These are phyloP conservation scores for Cynopterus sphinx DNA, from an alignment of 2,797 vertebrate genomes.

Conservation along the genomic window DNA sequence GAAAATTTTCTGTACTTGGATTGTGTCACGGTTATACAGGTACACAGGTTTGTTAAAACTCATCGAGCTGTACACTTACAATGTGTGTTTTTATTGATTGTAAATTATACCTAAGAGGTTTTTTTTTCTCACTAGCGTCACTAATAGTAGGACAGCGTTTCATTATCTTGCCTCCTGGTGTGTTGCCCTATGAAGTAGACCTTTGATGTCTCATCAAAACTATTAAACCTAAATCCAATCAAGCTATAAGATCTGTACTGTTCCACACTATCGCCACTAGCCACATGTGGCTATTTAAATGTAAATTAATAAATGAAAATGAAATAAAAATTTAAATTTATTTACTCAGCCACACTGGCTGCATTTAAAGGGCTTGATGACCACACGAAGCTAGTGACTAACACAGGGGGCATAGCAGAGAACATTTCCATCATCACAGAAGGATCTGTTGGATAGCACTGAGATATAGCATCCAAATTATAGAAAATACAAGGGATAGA, in stretches of 20 bases:
- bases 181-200: not conserved
- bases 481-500: not conserved
- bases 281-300: not conserved
- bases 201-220: not conserved
- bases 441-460: not conserved
- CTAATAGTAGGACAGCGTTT: not conserved
- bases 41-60: not conserved
- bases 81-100: not conserved
- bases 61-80: not conserved
- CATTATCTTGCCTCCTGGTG: not conserved
- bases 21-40: not conserved
- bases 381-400: not conserved
- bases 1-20: not conserved
- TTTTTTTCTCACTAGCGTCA: not conserved
- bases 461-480: not conserved
- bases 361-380: not conserved
- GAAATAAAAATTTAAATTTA: not conserved
- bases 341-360: not conserved
- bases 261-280: not conserved
- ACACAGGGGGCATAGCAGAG: not conserved
- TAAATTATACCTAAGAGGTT: not conserved
- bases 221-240: not conserved
- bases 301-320: not conserved
- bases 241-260: not conserved
- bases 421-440: not conserved